A percentile compares a stretch with the other conserved stretches of the same genome.
Conservation (phyloP, 2,797 vertebrate genomes). For the Phataginus tricuspis region DNA sequence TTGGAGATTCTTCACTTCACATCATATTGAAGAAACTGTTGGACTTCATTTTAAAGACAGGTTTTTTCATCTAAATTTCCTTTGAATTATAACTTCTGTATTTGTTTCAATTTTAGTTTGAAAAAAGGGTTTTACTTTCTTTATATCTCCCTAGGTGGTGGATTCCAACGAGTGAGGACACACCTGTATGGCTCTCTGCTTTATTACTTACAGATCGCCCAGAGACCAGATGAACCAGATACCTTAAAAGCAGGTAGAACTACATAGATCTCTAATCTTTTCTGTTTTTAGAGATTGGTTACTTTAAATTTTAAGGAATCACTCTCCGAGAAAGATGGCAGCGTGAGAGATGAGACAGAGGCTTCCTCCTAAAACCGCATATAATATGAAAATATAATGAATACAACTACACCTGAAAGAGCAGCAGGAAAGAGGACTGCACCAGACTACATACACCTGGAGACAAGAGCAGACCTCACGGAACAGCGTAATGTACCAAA, state of each 20-base stretch:
- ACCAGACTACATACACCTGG: no score
- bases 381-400: no score
- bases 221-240: constrained; percentile 98
- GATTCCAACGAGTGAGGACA: constrained; percentile 96
- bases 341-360: no score
- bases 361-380: no score
- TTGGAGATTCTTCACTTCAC: constrained; percentile 97
- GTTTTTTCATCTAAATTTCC: constrained; percentile 81
- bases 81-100: not conserved
- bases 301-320: not conserved
- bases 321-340: not conserved
- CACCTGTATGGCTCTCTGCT: constrained; percentile 97
- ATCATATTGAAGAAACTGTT: constrained; percentile 96
- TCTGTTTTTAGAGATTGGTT: constrained; percentile 1
- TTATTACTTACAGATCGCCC: constrained; percentile 97
- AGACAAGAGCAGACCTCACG: no score
- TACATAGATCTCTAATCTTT: not conserved
- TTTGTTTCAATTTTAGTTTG: not conserved
- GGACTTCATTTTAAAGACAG: constrained; percentile 98
- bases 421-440: no score
- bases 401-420: no score
- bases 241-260: constrained; percentile 94
- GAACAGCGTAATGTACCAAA: no score
- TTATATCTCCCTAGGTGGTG: constrained; percentile 90
- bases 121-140: not conserved